These are phyloP conservation scores for Homarus americanus DNA, from an alignment of 1,140 invertebrate species.

Conservation along the genomic window DNA sequence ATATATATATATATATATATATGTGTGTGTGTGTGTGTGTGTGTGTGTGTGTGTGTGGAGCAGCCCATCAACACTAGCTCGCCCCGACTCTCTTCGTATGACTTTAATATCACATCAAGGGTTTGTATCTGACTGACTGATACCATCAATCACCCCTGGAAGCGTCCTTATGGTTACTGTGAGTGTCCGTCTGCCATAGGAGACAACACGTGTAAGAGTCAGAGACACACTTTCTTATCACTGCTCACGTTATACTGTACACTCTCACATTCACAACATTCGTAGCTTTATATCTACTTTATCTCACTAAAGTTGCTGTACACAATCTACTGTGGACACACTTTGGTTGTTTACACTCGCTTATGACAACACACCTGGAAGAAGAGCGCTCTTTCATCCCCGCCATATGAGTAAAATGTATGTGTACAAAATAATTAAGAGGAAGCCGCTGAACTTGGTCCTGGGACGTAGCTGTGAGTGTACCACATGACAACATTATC, in stretches of 20 bases:
- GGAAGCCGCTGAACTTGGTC: neutral
- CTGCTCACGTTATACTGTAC: neutral
- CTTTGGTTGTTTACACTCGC: neutral
- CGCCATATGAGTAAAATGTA: neutral
- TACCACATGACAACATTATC: conserved; percentile 9
- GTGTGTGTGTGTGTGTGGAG: neutral
- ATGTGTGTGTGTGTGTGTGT: too few relatives aligned
- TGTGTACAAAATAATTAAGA: neutral
- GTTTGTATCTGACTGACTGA: conserved; percentile 9
- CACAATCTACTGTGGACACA: neutral
- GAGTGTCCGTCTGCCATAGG: conserved; percentile 41
- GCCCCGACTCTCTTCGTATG: neutral
- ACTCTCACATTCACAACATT: neutral
- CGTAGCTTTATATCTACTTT: neutral
- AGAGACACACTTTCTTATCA: neutral
- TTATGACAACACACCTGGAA: neutral
- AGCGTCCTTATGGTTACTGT: neutral
- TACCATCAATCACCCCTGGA: neutral
- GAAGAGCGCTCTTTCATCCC: neutral
- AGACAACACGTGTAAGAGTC: conserved; percentile 16
- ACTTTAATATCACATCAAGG: conserved; percentile 3
- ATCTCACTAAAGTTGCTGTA: neutral
- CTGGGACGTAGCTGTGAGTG: neutral
- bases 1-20: too few relatives aligned
- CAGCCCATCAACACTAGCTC: neutral